phyloP scores from a whole-genome alignment of 2,797 vertebrate species.

The Eurystomus glaucurus region DNA sequence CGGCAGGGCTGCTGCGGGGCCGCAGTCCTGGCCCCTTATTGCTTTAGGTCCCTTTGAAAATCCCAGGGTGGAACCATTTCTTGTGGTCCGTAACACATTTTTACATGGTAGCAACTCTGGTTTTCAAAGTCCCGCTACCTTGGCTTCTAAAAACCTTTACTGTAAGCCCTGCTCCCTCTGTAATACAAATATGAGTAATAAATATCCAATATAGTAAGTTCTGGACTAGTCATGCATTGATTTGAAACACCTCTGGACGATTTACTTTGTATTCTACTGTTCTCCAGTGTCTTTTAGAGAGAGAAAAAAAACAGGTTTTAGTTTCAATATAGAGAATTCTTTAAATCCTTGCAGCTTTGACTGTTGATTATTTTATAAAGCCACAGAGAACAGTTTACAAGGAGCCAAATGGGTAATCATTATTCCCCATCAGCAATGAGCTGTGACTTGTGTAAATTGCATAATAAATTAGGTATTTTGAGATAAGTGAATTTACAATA shows the following conservation, averaged over 20 bases:
- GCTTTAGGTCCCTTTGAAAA: neutral
- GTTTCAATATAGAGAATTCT: conserved; percentile 44
- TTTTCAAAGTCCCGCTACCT: neutral
- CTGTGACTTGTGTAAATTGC: conserved; percentile 75
- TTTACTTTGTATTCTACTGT: conserved; percentile 5
- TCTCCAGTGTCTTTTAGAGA: neutral
- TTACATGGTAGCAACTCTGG: neutral
- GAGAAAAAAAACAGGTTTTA: neutral
- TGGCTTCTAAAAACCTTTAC: neutral
- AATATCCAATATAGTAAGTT: neutral
- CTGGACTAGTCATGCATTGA: neutral
- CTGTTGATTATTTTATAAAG: conserved; percentile 70
- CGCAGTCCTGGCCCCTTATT: rapidly evolving
- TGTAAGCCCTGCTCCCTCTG: neutral
- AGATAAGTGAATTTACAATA: conserved; percentile 79
- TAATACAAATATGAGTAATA: neutral
- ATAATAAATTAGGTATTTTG: conserved; percentile 71
- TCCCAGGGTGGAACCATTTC: neutral
- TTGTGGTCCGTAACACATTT: neutral
- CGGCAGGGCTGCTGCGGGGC: neutral
- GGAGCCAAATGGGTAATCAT: conserved; percentile 73
- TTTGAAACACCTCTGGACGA: conserved; percentile 34
- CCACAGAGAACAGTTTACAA: conserved; percentile 70
- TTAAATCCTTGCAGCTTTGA: conserved; percentile 53
- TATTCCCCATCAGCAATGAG: conserved; percentile 68